Percentiles rank a stretch among this genome's conserved stretches.
Evolutionary conservation across 2,113 vertebrate species (phyloP).

Genomic region (Thunnus maccoyii): DNA sequence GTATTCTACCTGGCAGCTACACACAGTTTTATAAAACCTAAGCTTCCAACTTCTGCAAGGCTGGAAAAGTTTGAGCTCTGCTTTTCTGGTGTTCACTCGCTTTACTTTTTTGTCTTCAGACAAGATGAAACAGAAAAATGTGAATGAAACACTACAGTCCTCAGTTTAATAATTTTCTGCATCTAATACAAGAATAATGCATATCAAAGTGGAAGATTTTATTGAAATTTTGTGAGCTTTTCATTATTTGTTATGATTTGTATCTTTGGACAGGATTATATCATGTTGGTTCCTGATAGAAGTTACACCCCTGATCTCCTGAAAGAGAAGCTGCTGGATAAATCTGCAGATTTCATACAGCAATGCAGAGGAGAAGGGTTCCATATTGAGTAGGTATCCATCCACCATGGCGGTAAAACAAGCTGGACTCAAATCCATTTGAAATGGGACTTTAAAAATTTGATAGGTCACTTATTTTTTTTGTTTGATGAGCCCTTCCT

Average conservation of each 20-base stretch:
- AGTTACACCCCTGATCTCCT: constrained; percentile 88
- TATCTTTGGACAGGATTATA: constrained; percentile 85
- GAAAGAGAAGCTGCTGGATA: constrained; percentile 87
- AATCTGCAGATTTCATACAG: constrained; percentile 90
- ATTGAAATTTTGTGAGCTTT: background rate
- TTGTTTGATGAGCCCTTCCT: background rate
- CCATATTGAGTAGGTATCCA: constrained; percentile 89
- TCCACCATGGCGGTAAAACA: constrained; percentile 22
- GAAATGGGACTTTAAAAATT: background rate
- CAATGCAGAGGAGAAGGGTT: constrained; percentile 91
- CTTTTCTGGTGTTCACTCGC: constrained; percentile 17
- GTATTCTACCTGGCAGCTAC: constrained; percentile 67
- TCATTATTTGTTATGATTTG: constrained; percentile 41
- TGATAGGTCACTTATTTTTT: background rate
- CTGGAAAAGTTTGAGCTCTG: constrained; percentile 15
- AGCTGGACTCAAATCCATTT: constrained; percentile 1
- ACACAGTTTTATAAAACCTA: constrained; percentile 50
- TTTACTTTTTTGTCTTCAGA: constrained; percentile 22
- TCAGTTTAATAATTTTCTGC: background rate
- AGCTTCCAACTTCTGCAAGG: constrained; percentile 25
- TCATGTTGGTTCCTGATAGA: constrained; percentile 89
- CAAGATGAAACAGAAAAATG: constrained; percentile 11
- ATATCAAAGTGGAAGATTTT: background rate
- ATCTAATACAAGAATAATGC: background rate
- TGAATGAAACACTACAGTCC: background rate